These are phyloP conservation scores for Silurus meridionalis DNA, from an alignment of 2,113 vertebrate genomes.

Conservation along the genomic window DNA sequence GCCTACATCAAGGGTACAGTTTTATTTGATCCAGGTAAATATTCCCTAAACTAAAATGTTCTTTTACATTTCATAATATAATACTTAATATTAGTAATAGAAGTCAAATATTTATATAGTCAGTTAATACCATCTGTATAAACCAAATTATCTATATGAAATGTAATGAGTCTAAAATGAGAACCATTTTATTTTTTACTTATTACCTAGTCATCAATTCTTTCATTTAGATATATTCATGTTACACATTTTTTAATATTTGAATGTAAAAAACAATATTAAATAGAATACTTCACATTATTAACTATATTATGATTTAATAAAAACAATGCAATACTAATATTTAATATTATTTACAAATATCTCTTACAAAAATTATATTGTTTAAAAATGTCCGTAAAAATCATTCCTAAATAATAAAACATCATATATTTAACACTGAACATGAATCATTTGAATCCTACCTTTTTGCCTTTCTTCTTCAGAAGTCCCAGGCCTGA, in stretches of 20 bases:
- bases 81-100: neutral
- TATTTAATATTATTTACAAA: no score
- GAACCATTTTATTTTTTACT: neutral
- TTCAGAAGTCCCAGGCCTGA: conserved; percentile 72
- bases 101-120: neutral
- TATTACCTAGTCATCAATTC: neutral
- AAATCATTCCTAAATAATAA: neutral
- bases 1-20: conserved; percentile 79
- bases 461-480: neutral
- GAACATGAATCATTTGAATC: neutral
- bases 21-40: conserved; percentile 82
- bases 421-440: neutral
- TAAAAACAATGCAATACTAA: no score
- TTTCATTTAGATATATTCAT: neutral
- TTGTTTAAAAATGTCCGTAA: neutral
- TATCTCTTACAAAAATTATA: neutral
- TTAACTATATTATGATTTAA: no score
- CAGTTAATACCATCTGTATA: neutral
- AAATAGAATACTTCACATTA: no score
- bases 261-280: no score
- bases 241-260: no score
- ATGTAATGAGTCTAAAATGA: neutral
- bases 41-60: neutral
- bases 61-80: neutral
- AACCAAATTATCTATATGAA: neutral